phyloP scores from a whole-genome alignment of 2,797 vertebrate species.

The Vipera ursinii region DNA sequence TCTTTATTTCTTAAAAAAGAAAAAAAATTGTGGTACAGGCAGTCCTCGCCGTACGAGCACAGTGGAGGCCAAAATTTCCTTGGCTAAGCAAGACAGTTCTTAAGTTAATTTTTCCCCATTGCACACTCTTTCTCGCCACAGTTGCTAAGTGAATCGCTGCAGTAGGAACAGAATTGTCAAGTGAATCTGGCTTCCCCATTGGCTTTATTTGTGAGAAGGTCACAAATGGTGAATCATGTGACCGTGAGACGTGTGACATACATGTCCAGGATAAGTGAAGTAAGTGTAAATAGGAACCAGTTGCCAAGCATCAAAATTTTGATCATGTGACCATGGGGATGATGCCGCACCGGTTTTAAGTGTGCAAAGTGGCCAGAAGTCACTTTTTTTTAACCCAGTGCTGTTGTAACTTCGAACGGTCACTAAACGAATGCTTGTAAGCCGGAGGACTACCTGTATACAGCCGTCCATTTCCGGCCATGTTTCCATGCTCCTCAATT shows the following conservation, averaged over 20 bases:
- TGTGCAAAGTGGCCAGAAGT: not conserved
- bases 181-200: not conserved
- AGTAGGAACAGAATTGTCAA: not conserved
- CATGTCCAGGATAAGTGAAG: not conserved
- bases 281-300: not conserved
- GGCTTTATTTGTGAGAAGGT: not conserved
- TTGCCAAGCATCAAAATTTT: not conserved
- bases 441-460: not conserved
- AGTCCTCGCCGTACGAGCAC: not conserved
- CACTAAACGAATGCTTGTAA: not conserved
- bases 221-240: not conserved
- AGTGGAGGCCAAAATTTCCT: not conserved
- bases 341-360: not conserved
- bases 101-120: not conserved
- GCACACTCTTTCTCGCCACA: not conserved
- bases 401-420: not conserved
- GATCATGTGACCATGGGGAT: not conserved
- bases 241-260: not conserved
- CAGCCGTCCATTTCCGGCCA: not conserved
- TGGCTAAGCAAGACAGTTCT: not conserved
- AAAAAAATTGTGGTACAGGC: not conserved
- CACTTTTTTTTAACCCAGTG: not conserved
- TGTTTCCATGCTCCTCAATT: conserved; percentile 36
- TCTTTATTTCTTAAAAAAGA: not conserved
- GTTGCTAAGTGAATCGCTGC: not conserved